Evolutionary conservation across 2,888 invertebrate species (phyloP).

Genomic region (Pyrochroa serraticornis): DNA sequence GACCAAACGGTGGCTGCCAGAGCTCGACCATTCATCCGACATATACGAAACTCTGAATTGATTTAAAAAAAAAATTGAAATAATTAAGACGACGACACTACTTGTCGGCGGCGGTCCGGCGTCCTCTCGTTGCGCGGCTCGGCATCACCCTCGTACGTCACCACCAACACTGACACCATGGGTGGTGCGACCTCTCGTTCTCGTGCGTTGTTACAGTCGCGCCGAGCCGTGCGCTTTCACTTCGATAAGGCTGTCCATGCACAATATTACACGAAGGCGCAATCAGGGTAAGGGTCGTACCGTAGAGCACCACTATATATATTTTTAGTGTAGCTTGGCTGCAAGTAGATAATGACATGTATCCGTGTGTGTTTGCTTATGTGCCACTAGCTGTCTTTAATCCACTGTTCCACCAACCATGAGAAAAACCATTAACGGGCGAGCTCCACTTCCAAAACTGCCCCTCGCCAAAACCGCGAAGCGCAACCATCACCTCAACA

Average conservation of each 20-base stretch:
- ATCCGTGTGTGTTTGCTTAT: slow-evolving; percentile 52
- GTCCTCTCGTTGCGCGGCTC: slow-evolving; percentile 37
- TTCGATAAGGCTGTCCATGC: slow-evolving; percentile 56
- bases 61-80: neutral
- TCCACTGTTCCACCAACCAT: slow-evolving; percentile 50
- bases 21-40: slow-evolving; percentile 42
- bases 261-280: slow-evolving; percentile 55
- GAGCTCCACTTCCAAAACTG: neutral
- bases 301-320: slow-evolving; percentile 54
- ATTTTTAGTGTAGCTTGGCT: slow-evolving; percentile 53
- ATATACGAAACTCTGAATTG: neutral
- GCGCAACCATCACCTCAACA: neutral
- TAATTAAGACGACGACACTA: neutral
- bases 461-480: neutral
- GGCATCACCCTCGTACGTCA: slow-evolving; percentile 11
- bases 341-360: slow-evolving; percentile 51
- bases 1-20: slow-evolving; percentile 55
- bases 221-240: slow-evolving; percentile 37
- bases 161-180: neutral
- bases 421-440: slow-evolving; percentile 31
- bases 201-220: slow-evolving; percentile 16
- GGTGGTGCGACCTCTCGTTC: neutral
- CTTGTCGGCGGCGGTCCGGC: slow-evolving; percentile 37
- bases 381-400: slow-evolving; percentile 48
- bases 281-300: slow-evolving; percentile 59